Conservation (phyloP, 2,797 vertebrate genomes). For the Melanotaenia maccullochi region DNA sequence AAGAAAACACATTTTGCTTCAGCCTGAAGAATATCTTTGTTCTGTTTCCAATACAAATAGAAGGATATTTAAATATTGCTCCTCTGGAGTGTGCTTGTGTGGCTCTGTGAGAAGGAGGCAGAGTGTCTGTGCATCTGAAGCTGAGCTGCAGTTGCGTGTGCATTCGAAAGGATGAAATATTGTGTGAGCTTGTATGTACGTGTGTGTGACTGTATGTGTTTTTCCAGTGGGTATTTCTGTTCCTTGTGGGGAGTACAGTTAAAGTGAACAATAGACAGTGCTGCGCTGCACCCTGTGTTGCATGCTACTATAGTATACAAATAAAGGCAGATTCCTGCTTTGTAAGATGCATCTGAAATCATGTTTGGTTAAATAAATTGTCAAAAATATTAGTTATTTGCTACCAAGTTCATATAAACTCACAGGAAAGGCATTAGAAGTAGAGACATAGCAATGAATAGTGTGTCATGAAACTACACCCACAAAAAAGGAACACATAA, state of each 20-base stretch:
- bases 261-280: conserved; percentile 72
- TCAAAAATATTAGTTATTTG: conserved; percentile 10
- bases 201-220: conserved; percentile 40
- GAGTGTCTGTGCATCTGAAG: conserved; percentile 60
- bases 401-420: conserved; percentile 10
- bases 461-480: not conserved
- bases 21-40: conserved; percentile 84
- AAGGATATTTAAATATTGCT: conserved; percentile 82
- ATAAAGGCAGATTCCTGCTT: conserved; percentile 48
- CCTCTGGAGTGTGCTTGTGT: conserved; percentile 67
- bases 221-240: conserved; percentile 70
- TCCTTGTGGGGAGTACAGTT: conserved; percentile 67
- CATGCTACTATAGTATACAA: conserved; percentile 49
- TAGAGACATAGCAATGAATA: not conserved
- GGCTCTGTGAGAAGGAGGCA: conserved; percentile 47
- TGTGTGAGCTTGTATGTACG: conserved; percentile 48
- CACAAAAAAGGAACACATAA: conserved; percentile 5
- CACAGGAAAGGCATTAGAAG: conserved; percentile 12
- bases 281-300: conserved; percentile 59
- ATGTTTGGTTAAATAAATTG: conserved; percentile 26
- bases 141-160: conserved; percentile 57
- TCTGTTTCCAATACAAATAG: conserved; percentile 86
- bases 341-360: conserved; percentile 31
- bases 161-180: conserved; percentile 62
- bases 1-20: conserved; percentile 82